Base-by-base conservation (phyloP, 2,113 vertebrate genomes). In the Sinocyclocheilus grahami region DNA sequence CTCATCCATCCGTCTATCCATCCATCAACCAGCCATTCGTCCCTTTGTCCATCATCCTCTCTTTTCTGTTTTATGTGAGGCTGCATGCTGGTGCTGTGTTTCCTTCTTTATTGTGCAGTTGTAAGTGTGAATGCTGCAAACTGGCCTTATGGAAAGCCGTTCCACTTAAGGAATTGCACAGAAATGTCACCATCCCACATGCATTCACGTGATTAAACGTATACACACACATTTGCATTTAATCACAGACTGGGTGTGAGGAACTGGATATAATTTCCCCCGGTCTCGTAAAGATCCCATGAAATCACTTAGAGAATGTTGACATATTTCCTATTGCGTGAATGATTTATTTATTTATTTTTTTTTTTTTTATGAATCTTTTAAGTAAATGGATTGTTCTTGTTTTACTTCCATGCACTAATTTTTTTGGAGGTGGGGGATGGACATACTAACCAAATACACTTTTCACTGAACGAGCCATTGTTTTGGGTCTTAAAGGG, bases 131-230 rank as follows among this genome's bases (percentile, higher is more conserved):
- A 80, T 3, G 65, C 75, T 74, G 37, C 65, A 85, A 86, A 87
- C 86, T 89, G 83, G 55, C 72, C 84, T 90, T 84, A 83, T 46
- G 76, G 30, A 60, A 76, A 87, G 18, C 72, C 91, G 90, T 90
- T 92, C 90, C 91, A 92, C 85, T 90, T 76, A 91, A 90, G 91
- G 86, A 87, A 86, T 37, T 83, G 37, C 81, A 86, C 86, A 88
- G 81, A 91, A 91, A 91, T 92, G 89, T 89, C 91, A 92, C 87
- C 10, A 82, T 76, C 69, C 63, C 62, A 65, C 39, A 81, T 53
- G n/a, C 42, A 22, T 53, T 69, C 53, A 27, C 30, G 3, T 75
- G 65, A 53, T 42, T 80, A 22, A 83, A 37, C 53, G 48, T 7
- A 37, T 42, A 39, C 78, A 46, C 6, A 58, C 18, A 60, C 55